Evolutionary conservation across 2,797 vertebrate genomes (phyloP).

Genomic region (Dicrostonyx torquatus): DNA sequence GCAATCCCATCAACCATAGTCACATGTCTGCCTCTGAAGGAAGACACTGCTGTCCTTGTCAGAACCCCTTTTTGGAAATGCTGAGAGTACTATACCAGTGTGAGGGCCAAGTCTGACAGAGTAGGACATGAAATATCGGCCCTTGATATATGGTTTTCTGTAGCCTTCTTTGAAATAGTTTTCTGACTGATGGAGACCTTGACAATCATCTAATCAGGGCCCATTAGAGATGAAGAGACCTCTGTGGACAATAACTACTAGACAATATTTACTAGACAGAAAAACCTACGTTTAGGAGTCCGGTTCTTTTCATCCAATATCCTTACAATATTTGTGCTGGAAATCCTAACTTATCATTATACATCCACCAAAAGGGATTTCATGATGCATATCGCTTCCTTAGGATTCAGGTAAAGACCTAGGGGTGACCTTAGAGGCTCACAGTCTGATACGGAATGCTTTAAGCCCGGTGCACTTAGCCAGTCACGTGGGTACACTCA

Average conservation of each 20-base stretch:
- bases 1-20: background rate
- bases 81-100: background rate
- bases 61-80: background rate
- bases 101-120: background rate
- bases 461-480: background rate
- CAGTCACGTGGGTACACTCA: background rate
- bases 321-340: background rate
- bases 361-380: background rate
- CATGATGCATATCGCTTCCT: background rate
- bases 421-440: background rate
- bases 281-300: background rate
- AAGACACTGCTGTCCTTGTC: background rate
- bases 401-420: background rate
- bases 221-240: background rate
- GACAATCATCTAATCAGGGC: background rate
- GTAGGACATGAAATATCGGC: background rate
- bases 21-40: background rate
- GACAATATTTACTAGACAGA: background rate
- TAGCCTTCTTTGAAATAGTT: constrained; percentile 33
- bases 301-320: background rate
- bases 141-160: background rate
- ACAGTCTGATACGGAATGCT: background rate
- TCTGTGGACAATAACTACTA: background rate
- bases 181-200: constrained; percentile 7
- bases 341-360: constrained; percentile 35